These are phyloP conservation scores for Subanguina moxae DNA, from an alignment of 1,140 invertebrate species.

Conservation along the genomic window DNA sequence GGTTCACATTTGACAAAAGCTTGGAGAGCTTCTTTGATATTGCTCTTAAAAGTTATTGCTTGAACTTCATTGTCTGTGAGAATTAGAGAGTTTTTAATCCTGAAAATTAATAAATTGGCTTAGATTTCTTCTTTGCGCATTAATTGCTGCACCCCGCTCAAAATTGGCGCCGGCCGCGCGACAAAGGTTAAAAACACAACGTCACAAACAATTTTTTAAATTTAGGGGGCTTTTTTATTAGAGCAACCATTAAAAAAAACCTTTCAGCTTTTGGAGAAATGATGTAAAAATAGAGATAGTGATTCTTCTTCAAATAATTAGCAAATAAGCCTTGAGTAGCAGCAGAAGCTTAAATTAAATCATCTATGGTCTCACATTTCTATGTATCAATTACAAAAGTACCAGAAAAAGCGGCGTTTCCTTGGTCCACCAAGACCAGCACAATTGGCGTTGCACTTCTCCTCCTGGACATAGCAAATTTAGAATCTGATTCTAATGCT, in stretches of 20 bases:
- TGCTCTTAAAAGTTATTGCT: background rate
- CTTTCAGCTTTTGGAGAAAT: constrained; percentile 2
- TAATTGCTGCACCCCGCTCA: too few relatives aligned
- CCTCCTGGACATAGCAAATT: background rate
- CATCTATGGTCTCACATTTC: background rate
- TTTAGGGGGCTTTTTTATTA: too few relatives aligned
- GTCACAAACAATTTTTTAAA: background rate
- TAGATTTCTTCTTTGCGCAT: too few relatives aligned
- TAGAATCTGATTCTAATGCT: constrained; percentile 5
- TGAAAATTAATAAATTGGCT: too few relatives aligned
- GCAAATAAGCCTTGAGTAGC: background rate
- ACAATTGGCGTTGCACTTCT: background rate
- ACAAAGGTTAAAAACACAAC: background rate
- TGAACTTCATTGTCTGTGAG: background rate
- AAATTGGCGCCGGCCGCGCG: too few relatives aligned
- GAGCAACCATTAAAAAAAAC: too few relatives aligned
- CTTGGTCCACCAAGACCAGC: background rate
- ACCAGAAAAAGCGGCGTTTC: background rate
- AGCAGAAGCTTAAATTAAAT: background rate
- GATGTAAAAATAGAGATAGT: constrained; percentile 12
- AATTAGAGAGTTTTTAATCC: background rate
- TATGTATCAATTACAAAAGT: background rate
- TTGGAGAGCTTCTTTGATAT: background rate
- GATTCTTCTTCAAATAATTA: background rate
- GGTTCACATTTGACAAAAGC: background rate